Evolutionary conservation across 1,140 invertebrate species (phyloP).

Genomic region (Carcinoscorpius rotundicauda): DNA sequence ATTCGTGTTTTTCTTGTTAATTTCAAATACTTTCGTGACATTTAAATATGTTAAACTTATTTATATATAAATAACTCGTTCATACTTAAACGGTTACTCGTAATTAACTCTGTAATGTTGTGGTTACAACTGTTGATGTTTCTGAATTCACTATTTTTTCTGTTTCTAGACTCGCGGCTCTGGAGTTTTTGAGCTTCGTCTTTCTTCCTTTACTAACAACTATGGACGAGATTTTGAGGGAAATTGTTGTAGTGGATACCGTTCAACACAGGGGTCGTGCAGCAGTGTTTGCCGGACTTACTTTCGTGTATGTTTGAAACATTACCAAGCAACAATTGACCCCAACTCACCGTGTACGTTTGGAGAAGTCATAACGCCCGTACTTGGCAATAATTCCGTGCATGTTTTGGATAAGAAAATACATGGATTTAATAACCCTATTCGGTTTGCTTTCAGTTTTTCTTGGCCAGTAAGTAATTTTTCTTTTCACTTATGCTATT

Average conservation of each 20-base stretch:
- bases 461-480: constrained; percentile 59
- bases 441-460: constrained; percentile 68
- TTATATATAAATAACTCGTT: too few species aligned
- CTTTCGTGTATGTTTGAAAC: constrained; percentile 85
- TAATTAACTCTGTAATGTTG: too few species aligned
- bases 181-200: constrained; percentile 72
- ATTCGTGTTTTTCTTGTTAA: too few species aligned
- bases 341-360: constrained; percentile 78
- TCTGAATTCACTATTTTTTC: too few species aligned
- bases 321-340: constrained; percentile 85
- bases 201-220: constrained; percentile 78
- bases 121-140: too few species aligned
- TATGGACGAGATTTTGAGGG: constrained; percentile 71
- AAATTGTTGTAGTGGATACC: constrained; percentile 59
- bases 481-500: constrained; percentile 47
- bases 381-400: constrained; percentile 44
- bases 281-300: constrained; percentile 61
- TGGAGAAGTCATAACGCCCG: constrained; percentile 73
- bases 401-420: constrained; percentile 38
- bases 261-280: constrained; percentile 33
- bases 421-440: constrained; percentile 57
- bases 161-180: constrained; percentile 53
- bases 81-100: too few species aligned
- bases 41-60: too few species aligned
- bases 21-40: too few species aligned